Evolutionary conservation across 2,113 vertebrate species (phyloP).

Genomic region (Clarias magur): DNA sequence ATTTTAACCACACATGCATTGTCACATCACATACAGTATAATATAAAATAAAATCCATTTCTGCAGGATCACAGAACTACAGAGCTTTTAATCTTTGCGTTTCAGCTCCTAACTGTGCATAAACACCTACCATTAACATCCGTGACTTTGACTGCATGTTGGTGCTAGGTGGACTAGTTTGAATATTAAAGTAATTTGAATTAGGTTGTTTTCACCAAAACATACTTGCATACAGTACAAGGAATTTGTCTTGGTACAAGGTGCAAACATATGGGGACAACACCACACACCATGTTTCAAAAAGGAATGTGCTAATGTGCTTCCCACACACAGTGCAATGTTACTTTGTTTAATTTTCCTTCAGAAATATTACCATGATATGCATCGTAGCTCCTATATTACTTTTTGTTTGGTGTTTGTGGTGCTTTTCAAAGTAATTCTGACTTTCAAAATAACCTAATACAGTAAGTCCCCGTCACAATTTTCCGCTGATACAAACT

Average conservation of each 20-base stretch:
- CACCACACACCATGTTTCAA: not conserved
- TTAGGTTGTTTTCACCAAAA: not conserved
- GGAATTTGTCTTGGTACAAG: not conserved
- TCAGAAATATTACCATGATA: too few relatives aligned
- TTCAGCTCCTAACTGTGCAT: not conserved
- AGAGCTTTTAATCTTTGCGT: not conserved
- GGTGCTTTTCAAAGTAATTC: too few relatives aligned
- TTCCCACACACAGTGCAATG: too few relatives aligned
- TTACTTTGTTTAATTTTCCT: too few relatives aligned
- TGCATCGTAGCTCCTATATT: too few relatives aligned
- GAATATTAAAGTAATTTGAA: not conserved
- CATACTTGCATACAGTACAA: not conserved
- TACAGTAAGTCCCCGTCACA: too few relatives aligned
- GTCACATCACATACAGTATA: not conserved
- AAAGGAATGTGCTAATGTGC: not conserved
- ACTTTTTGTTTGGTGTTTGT: too few relatives aligned
- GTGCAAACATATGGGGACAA: not conserved
- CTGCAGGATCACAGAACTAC: not conserved
- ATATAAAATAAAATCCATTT: not conserved
- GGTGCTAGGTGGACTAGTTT: not conserved
- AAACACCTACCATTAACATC: not conserved
- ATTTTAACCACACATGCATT: not conserved
- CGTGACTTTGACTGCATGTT: not conserved
- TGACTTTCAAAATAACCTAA: too few relatives aligned
- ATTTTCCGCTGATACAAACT: too few relatives aligned